Base-by-base conservation (phyloP, 2,888 invertebrate genomes). In the Apamea anceps region DNA sequence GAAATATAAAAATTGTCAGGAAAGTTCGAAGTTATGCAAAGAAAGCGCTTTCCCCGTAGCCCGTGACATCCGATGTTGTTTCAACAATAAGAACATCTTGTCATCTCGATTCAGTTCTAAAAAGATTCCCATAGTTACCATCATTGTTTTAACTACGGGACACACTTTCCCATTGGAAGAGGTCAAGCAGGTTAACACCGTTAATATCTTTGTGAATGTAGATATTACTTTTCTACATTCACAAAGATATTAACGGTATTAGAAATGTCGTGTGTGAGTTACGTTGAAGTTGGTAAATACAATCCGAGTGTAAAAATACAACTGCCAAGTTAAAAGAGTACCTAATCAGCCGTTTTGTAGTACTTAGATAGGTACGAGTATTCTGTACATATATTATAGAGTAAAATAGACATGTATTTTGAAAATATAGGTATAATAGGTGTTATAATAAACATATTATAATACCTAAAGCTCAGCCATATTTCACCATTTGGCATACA, bases 81-180 rank as follows among this genome's bases (percentile, higher is more conserved):
- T 28, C 28, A 80, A 84, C 74, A 80, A 84, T 62, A 65, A 37
- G 13, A 25, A 32, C 48, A 62, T 51, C 37, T 72, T 51, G 63
- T 75, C 45, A 37, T n/a, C 21, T 57, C 66, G 25, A 60, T 65
- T n/a, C 66, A 66, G 37, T 83, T 85, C 74, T 74, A 62, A 62
- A 62, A 62, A 6, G 18, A 82, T 77, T 84, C 84, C 48, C 80
- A 77, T 66, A 65, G 37, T 66, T 51, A n/a, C 37, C 8, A 21
- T 37, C 42, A 80, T 86, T 85, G 87, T 85, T 86, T 75, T 72
- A 77, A 66, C 66, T 63, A 60, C 25, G 70, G 48, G 63, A 32
- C 57, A n/a, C 28, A 76, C 65, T 84, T 85, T 85, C 75, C 28
- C 57, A 77, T 72, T 75, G 13, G 28, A 75, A 70, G 70, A 72